These are phyloP conservation scores for Papilio polytes DNA, from an alignment of 1,140 invertebrate species.

Conservation along the genomic window DNA sequence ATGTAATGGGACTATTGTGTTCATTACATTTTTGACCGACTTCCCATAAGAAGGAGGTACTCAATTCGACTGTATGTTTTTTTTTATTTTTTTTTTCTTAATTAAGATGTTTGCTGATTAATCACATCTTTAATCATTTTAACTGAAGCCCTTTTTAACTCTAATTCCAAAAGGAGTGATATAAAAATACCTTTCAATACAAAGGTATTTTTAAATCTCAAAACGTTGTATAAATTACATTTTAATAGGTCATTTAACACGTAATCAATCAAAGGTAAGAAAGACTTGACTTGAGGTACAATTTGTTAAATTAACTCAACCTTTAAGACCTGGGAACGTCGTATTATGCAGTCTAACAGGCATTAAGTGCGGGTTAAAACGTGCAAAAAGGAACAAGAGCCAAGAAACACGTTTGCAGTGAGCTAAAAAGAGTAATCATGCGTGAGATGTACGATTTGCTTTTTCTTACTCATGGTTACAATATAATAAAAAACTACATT, in stretches of 20 bases:
- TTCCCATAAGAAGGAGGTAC: too few relatives aligned
- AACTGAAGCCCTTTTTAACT: not conserved
- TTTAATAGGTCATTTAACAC: conserved; percentile 37
- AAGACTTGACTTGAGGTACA: conserved; percentile 21
- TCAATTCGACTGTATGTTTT: too few relatives aligned
- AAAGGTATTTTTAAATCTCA: not conserved
- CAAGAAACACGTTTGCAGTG: conserved; percentile 35
- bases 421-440: conserved; percentile 14
- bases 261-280: conserved; percentile 35
- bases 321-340: conserved; percentile 35
- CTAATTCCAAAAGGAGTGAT: not conserved
- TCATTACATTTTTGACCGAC: not conserved
- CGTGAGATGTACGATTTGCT: conserved; percentile 5
- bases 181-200: not conserved
- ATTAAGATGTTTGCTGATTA: not conserved
- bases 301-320: conserved; percentile 37
- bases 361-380: conserved; percentile 32
- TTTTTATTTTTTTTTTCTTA: too few relatives aligned
- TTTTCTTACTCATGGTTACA: not conserved
- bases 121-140: not conserved
- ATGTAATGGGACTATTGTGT: not conserved
- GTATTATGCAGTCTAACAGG: conserved; percentile 40
- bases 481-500: too few relatives aligned
- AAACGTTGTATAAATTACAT: conserved; percentile 23
- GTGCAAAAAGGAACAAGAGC: conserved; percentile 33